Conservation (phyloP, 2,113 vertebrate genomes). For the Bostrychus sinensis region DNA sequence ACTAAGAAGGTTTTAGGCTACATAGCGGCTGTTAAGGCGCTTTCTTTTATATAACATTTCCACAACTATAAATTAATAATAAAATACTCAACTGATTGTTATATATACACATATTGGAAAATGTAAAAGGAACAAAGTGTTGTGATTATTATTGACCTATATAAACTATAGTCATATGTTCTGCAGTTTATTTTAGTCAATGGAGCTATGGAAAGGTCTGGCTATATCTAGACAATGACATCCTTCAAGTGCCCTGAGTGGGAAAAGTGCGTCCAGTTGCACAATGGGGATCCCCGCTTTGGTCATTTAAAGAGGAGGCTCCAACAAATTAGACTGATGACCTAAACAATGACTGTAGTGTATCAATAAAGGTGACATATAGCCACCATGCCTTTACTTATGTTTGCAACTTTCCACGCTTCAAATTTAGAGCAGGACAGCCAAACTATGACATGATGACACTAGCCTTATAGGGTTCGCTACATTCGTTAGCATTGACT, state of each 20-base stretch:
- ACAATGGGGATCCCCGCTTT: constrained; percentile 22
- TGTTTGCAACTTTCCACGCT: no score
- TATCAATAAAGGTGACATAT: no score
- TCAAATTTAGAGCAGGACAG: no score
- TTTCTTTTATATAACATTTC: no score
- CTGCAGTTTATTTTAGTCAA: constrained; percentile 33
- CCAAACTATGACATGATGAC: neutral
- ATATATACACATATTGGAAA: no score
- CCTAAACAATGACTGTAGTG: neutral
- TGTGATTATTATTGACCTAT: neutral
- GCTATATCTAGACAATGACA: constrained; percentile 58
- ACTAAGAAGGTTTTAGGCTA: neutral
- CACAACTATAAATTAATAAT: no score
- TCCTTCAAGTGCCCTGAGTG: constrained; percentile 32
- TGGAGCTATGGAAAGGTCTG: constrained; percentile 16
- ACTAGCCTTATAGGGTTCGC: neutral
- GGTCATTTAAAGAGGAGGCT: neutral
- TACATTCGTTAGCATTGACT: constrained; percentile 52
- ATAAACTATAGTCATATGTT: neutral
- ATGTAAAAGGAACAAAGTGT: no score
- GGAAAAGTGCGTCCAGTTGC: constrained; percentile 35
- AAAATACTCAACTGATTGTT: no score
- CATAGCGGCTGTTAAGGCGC: neutral
- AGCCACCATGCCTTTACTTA: no score
- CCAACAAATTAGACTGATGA: neutral